Evolutionary conservation across 2,888 invertebrate genomes (phyloP), one percentile per base, ranked within the genome.

Genomic region (Cancer borealis): DNA sequence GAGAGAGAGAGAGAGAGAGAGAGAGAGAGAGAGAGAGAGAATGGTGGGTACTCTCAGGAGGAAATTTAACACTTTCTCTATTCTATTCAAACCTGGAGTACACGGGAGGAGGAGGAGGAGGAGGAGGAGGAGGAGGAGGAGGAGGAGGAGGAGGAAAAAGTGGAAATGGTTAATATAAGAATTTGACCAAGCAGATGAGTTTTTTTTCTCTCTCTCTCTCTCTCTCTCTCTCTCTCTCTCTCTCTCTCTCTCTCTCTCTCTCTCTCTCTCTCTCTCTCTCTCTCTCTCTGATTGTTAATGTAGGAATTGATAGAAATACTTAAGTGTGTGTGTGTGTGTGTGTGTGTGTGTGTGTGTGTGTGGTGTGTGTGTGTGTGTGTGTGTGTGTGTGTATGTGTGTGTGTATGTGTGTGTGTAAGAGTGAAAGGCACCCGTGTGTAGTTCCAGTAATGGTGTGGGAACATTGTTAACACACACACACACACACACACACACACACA

Each of bases 21-120:
- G 30, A 21, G 21, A 84, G 14, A 84, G 79, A 92, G 84, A 92
- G 92, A 79, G 84, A 84, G 92, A 92, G 84, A 92, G 92, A 92
- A 93, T 60, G 54, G 91, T 26, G 17, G 39, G 92, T 54, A 91
- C 30, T 47, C n/a, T 46, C 17, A 47, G 54, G 30, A 47, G 30
- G 26, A 5, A 4, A 47, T 30, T 30, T 5, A n/a, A 89, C 54
- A 89, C 89, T 54, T 89, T 47, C 54, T 89, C 89, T 89, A 54
- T 60, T 89, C 89, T 89, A 54, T 60, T 46, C 10, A 92, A 66
- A 39, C 39, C 30, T 39, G 49, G 47, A 89, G 89, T 49, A 30
- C n/a, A 54, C 46, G 90, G n/a, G 1, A 66, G n/a, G 5, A 21
- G 17, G 66, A 66, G 66, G 66, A 66, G 66, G 66, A 66, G 66